Base-by-base conservation (phyloP, 2,113 vertebrate genomes). In the Leptobrachium leishanense region DNA sequence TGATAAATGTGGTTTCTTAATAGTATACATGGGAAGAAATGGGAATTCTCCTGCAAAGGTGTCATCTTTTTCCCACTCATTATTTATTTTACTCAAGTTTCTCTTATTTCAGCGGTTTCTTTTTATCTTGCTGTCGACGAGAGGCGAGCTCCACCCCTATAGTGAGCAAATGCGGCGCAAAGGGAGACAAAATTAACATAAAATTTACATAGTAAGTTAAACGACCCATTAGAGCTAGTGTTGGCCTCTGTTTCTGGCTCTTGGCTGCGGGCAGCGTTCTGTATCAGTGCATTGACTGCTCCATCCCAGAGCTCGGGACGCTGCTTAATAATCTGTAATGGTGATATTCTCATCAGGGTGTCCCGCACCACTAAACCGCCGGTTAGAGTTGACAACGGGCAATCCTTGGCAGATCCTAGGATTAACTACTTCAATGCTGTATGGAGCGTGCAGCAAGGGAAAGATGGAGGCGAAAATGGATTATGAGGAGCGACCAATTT, bases 291-390 rank as follows among this genome's bases (percentile, higher is more conserved):
- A 39, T 46, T 69, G 75, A 68, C 65, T 69, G 66, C 53, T 77
- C 75, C 41, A 62, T 77, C 65, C 66, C 50, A 20, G 40, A 57
- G 75, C 66, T 39, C 10, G 53, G 66, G 75, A 77, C 78, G 46
- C 74, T 74, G 71, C 54, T 74, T 81, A 81, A 80, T 80, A 68
- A 81, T 68, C 72, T 74, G 71, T 68, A 81, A 74, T 81, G 50
- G 65, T 81, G 78, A 81, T 79, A 73, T 73, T 72, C 68, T 73
- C 63, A 79, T 81, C 68, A 74, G 71, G 54, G 53, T 9, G 20
- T 66, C 65, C 62, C 62, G 71, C 78, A 62, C 59, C 71, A 12
- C 53, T 68, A 59, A 68, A 53, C 72, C 71, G 7, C 65, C 6
- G 11, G 70, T 72, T 40, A 44, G 65, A 73, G 63, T 57, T 53